These are phyloP conservation scores for Periophthalmodon schlosseri DNA, from an alignment of 2,113 vertebrate species.

Conservation along the genomic window DNA sequence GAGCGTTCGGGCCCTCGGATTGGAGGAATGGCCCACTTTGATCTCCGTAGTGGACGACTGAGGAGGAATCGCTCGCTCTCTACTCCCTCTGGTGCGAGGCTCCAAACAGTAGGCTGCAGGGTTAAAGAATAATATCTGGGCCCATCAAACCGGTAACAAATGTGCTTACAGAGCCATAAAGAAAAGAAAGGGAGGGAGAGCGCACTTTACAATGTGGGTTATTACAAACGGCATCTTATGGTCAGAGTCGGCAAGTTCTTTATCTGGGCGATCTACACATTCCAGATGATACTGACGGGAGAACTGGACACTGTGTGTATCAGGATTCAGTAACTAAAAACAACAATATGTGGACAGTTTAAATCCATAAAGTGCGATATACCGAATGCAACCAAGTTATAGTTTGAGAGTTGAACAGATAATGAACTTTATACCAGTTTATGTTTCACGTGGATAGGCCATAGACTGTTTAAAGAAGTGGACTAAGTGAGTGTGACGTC, in stretches of 20 bases:
- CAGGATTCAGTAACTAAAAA: constrained; percentile 1
- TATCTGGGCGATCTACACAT: constrained; percentile 65
- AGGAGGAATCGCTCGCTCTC: constrained; percentile 70
- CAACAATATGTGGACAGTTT: background rate
- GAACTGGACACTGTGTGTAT: too few relatives aligned
- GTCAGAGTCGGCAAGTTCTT: constrained; percentile 55
- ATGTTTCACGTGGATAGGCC: too few relatives aligned
- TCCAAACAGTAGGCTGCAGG: constrained; percentile 79
- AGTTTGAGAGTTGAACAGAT: too few relatives aligned
- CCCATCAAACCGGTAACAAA: constrained; percentile 83
- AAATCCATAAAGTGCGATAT: background rate
- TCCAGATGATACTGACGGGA: constrained; percentile 52
- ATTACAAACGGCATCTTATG: constrained; percentile 72
- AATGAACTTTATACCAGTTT: too few relatives aligned
- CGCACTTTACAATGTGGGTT: constrained; percentile 73
- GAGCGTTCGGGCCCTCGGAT: constrained; percentile 65
- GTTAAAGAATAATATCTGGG: constrained; percentile 80
- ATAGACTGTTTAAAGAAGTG: too few relatives aligned
- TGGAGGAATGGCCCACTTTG: constrained; percentile 75
- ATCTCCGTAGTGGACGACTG: constrained; percentile 73
- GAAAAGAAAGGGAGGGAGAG: constrained; percentile 74
- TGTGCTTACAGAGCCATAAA: constrained; percentile 72
- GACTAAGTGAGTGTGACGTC: too few relatives aligned
- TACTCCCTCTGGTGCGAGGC: constrained; percentile 74
- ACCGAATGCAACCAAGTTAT: too few relatives aligned